Evolutionary conservation across 1,140 invertebrate genomes (phyloP), one percentile per base, ranked within the genome.

Genomic region (Pseudomyrmex flavicornis): DNA sequence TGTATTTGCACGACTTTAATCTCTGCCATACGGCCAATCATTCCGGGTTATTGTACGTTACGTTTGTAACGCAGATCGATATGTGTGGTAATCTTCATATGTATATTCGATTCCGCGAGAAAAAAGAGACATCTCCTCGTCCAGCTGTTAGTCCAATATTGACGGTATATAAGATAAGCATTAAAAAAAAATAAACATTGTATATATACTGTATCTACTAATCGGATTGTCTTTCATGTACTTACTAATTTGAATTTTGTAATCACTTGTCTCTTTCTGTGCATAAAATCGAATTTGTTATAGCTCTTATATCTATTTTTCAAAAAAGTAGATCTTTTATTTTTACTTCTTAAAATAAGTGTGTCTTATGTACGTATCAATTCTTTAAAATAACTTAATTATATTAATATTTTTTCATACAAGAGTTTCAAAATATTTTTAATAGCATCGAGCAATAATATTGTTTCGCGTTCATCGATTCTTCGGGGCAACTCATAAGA

Each of bases 401-500:
- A 22, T 68, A 48, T 26, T 2, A 26, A 70, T 9, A 12, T n/a
- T 48, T 26, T 26, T 26, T 13, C 12, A 1, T 9, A 48, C n/a
- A 13, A 35, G 76, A 70, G 35, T 72, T 50, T 70, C 46, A 80
- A 50, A 12, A 46, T 35, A 26, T 4, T 13, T 13, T 61, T 44
- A 80, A 48, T 50, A 59, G 12, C n/a, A 50, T 52, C 20, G 22
- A 61, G n/a, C 46, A 80, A 70, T 79, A 79, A 80, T 80, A 35
- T 70, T 79, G 54, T 80, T 70, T 50, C 76, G 54, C 22, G 15
- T 59, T 10, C 20, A 80, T 80, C 76, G 22, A 80, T 80, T 80
- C 76, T 80, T 80, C 54, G 56, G 50, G 54, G 35, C 35, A 77
- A 70, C 66, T 80, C 66, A 72, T 72, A 80, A 80, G 76, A 80